phyloP scores from a whole-genome alignment of 2,797 vertebrate genomes.

The Tarsius wallacei region DNA sequence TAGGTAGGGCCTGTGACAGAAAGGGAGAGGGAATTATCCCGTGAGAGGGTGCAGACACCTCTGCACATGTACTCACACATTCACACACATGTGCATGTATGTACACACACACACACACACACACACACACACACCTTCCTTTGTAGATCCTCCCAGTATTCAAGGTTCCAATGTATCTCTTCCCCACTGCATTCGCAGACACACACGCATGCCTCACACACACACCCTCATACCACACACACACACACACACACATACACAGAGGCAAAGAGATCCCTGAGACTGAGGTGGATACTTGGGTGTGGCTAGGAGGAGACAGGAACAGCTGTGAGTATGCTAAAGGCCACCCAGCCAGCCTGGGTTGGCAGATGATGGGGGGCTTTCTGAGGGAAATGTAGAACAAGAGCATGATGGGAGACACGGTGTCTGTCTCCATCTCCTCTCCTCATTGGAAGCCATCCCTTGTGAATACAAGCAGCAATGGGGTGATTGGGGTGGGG shows the following conservation, averaged over 20 bases:
- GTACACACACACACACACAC: neutral
- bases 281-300: neutral
- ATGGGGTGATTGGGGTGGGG: too few species aligned
- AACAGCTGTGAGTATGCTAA: neutral
- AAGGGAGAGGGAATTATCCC: neutral
- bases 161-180: neutral
- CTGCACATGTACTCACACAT: neutral
- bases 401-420: neutral
- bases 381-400: neutral
- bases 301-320: neutral
- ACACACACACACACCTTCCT: neutral
- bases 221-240: neutral
- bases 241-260: neutral
- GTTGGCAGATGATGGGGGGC: neutral
- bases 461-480: conserved; percentile 34
- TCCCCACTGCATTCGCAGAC: neutral
- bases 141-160: neutral
- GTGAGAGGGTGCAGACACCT: neutral
- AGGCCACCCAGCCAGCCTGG: neutral
- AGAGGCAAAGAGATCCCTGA: neutral
- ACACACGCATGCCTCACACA: neutral
- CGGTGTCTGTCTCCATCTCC: neutral
- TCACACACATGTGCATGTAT: accelerated
- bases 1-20: neutral
- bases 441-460: neutral